Conservation (phyloP, 2,797 vertebrate species). For the Allobates femoralis region DNA sequence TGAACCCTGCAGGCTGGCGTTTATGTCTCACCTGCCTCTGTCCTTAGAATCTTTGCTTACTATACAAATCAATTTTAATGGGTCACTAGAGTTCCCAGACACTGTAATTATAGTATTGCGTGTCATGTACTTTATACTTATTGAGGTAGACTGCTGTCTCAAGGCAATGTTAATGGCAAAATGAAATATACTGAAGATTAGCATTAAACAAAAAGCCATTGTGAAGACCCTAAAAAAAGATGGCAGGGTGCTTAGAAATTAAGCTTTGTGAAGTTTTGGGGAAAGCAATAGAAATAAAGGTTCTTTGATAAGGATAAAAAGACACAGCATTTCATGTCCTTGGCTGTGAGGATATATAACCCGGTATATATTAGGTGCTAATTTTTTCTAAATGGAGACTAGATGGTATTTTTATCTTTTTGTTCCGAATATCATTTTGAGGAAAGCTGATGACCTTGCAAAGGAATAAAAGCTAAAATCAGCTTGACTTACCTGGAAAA, state of each 20-base stretch:
- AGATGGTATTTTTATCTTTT: slow-evolving; percentile 15
- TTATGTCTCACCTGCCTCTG: slow-evolving; percentile 76
- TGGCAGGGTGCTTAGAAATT: slow-evolving; percentile 57
- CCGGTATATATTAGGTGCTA: slow-evolving; percentile 25
- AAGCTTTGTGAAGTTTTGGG: slow-evolving; percentile 60
- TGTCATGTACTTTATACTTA: slow-evolving; percentile 73
- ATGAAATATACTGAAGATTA: slow-evolving; percentile 72
- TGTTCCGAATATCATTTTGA: no score
- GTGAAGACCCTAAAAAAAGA: slow-evolving; percentile 50
- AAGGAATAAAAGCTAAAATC: no score
- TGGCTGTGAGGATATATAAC: slow-evolving; percentile 35
- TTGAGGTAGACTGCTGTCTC: slow-evolving; percentile 70
- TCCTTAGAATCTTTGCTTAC: slow-evolving; percentile 70
- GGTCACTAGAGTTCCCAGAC: slow-evolving; percentile 74
- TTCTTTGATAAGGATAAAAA: slow-evolving; percentile 53
- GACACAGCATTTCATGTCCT: slow-evolving; percentile 52
- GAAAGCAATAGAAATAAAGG: slow-evolving; percentile 25
- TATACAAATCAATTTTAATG: slow-evolving; percentile 75
- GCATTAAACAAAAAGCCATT: slow-evolving; percentile 66
- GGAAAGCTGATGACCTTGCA: no score
- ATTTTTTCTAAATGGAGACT: slow-evolving; percentile 47
- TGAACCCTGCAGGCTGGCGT: slow-evolving; percentile 64
- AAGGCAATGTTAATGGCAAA: slow-evolving; percentile 66
- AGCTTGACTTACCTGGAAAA: no score
- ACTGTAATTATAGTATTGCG: slow-evolving; percentile 78